Base-by-base conservation (phyloP, 2,797 vertebrate genomes). In the Acanthurus tractus region DNA sequence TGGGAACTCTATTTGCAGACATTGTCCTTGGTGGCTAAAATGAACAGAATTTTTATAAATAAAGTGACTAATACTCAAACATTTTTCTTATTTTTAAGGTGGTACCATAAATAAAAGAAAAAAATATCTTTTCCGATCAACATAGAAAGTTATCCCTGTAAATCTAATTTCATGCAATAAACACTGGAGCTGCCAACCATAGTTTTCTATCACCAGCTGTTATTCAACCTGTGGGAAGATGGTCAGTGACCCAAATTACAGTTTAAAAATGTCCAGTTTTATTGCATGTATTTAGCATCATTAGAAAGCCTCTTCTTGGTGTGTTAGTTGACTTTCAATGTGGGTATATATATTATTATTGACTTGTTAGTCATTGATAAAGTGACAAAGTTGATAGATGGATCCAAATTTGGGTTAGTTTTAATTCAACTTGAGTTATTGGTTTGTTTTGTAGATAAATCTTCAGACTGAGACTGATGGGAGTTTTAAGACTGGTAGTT, bases 211-310 rank as follows among this genome's bases (percentile, higher is more conserved):
- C 61, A 49, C 84, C 80, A 80, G 74, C 74, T 63, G 77, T 14
- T 82, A 12, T 59, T 58, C 54, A 78, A 75, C 72, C 76, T 78
- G 52, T 64, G 65, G 70, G 42, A 49, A 46, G 3, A 50, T 46
- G 59, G 73, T 66, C 78, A 56, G 25, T 12, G 17, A 40, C 10
- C 79, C 82, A 86, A 66, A 75, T 29, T 70, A 38, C 50, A 45
- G 71, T 66, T 81, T 81, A 83, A 86, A 74, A 45, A 78, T 22
- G 49, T 18, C 63, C 44, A 44, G 15, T 75, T 83, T 68, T 76
- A 76, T 20, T 63, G 54, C 34, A 58, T 1, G 1, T 69, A 42
- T 61, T 17, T 48, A 38, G 42, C 17, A 53, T 34, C 12, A 40
- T 45, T 12, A 10, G 17, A 63, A 44, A 34, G 7, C 45, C 7